Conservation (phyloP, 2,113 vertebrate species). For the Colistium nudipinnis region DNA sequence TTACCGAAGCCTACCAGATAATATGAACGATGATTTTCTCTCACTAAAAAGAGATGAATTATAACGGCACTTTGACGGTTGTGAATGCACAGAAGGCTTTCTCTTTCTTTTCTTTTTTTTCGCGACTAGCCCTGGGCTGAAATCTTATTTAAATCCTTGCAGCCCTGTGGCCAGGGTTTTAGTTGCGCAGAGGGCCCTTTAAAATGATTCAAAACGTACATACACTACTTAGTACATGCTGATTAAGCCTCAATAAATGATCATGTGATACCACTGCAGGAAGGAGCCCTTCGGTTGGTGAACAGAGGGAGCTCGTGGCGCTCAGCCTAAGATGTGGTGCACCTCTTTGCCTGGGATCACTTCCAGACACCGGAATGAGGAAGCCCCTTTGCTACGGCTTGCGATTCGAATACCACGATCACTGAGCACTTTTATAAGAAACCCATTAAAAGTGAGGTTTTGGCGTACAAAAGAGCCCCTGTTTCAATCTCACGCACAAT, state of each 20-base stretch:
- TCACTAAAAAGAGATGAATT: no score
- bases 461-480: constrained; percentile 82
- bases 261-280: constrained; percentile 67
- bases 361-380: constrained; percentile 80
- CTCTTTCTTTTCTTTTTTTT: constrained; percentile 15
- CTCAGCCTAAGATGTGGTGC: constrained; percentile 79
- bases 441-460: constrained; percentile 80
- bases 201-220: constrained; percentile 77
- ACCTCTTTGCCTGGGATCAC: constrained; percentile 75
- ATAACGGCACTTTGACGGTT: constrained; percentile 40
- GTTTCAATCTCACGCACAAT: constrained; percentile 79
- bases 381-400: constrained; percentile 75
- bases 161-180: constrained; percentile 58
- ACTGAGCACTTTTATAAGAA: constrained; percentile 81
- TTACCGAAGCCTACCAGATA: no score
- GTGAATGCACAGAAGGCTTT: constrained; percentile 31
- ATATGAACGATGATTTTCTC: no score
- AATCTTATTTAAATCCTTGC: constrained; percentile 57
- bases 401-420: constrained; percentile 84
- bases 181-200: constrained; percentile 63
- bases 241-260: constrained; percentile 82
- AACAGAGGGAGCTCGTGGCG: constrained; percentile 73
- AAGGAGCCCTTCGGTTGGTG: constrained; percentile 73
- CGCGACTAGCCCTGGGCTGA: constrained; percentile 40
- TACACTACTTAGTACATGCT: constrained; percentile 77